Evolutionary conservation across 2,797 vertebrate species (phyloP).

Genomic region (Morelia viridis): DNA sequence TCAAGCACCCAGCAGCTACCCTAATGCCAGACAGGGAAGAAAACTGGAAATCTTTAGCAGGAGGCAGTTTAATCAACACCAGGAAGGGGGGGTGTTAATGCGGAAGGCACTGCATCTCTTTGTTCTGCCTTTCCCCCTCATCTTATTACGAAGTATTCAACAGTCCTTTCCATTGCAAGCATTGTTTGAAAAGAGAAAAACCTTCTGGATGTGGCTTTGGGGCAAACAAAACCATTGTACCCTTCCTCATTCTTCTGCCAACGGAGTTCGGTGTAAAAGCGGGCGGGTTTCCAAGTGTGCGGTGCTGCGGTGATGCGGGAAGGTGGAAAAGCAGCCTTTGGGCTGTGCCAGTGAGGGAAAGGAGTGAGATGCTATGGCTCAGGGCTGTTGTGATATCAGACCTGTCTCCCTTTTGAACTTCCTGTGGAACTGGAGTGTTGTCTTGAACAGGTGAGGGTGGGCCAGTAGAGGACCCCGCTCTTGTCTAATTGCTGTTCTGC

Average conservation of each 20-base stretch:
- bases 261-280: not conserved
- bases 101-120: not conserved
- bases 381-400: not conserved
- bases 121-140: not conserved
- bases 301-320: too few species aligned
- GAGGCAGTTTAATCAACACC: slow-evolving; percentile 30
- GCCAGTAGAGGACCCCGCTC: too few species aligned
- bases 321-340: not conserved
- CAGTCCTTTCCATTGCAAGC: not conserved
- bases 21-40: not conserved
- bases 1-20: not conserved
- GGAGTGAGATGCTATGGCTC: not conserved
- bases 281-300: not conserved
- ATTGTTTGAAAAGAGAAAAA: not conserved
- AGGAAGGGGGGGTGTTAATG: not conserved
- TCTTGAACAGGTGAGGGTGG: too few species aligned
- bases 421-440: too few species aligned
- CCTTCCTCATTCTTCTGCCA: not conserved
- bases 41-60: slow-evolving; percentile 9
- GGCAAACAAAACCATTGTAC: not conserved
- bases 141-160: not conserved
- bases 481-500: too few species aligned
- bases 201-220: not conserved
- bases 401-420: not conserved
- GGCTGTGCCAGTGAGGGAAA: not conserved